phyloP scores from a whole-genome alignment of 2,888 invertebrate species.

The Plebejus anna region DNA sequence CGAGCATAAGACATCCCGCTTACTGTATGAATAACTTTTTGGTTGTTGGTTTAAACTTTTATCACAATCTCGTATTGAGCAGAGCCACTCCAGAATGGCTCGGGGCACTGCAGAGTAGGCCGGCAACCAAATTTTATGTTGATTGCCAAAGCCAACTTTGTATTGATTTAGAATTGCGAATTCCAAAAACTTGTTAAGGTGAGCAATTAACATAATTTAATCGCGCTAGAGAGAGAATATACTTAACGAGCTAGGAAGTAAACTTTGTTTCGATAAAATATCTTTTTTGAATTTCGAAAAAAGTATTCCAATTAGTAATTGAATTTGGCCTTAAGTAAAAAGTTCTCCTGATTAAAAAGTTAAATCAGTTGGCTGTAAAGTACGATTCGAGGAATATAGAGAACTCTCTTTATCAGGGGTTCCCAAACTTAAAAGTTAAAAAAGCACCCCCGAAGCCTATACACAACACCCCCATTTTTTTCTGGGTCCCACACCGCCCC shows the following conservation, averaged over 20 bases:
- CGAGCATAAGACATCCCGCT: background rate
- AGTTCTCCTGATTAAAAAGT: background rate
- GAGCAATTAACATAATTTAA: background rate
- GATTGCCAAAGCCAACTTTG: background rate
- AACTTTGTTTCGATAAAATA: background rate
- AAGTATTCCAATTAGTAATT: slow-evolving; percentile 3
- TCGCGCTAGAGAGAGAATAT: background rate
- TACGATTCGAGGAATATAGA: background rate
- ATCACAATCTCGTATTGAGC: background rate
- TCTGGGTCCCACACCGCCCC: too few relatives aligned
- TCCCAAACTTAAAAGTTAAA: too few relatives aligned
- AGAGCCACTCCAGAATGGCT: background rate
- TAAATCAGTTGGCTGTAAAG: background rate
- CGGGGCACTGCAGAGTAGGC: background rate
- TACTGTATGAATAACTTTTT: background rate
- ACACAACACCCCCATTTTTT: too few relatives aligned
- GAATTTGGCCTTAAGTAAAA: background rate
- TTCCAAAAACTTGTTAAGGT: background rate
- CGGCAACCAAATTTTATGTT: background rate
- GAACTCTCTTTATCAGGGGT: too few relatives aligned
- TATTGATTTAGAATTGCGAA: background rate
- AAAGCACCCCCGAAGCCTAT: too few relatives aligned
- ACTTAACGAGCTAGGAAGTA: background rate
- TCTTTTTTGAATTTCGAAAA: background rate
- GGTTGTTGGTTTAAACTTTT: background rate